phyloP scores from a whole-genome alignment of 2,113 vertebrate species.

The Daphoenositta chrysoptera region DNA sequence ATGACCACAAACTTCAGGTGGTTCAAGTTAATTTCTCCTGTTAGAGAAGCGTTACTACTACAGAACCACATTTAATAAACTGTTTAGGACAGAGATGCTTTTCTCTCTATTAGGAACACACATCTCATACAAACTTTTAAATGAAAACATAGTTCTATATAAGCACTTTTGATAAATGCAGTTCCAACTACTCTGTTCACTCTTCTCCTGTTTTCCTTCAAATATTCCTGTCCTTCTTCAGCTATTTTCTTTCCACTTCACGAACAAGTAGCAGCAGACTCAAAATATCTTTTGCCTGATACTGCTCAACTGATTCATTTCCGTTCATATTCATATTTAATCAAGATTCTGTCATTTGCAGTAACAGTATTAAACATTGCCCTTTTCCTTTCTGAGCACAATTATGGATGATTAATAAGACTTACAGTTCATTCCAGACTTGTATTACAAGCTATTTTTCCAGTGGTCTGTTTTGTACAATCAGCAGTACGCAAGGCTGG shows the following conservation, averaged over 20 bases:
- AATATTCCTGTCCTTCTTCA: not conserved
- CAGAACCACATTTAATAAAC: not conserved
- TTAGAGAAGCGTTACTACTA: not conserved
- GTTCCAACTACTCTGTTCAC: not conserved
- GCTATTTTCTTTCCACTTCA: not conserved
- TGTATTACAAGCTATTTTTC: slow-evolving; percentile 7
- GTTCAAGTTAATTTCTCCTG: not conserved
- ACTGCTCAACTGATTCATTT: not conserved
- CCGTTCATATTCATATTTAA: slow-evolving; percentile 21
- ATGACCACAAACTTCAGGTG: not conserved
- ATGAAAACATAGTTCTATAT: not conserved
- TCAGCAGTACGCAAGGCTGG: not conserved
- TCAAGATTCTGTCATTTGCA: slow-evolving; percentile 1
- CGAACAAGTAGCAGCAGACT: not conserved
- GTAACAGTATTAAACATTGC: not conserved
- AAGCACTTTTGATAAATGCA: not conserved
- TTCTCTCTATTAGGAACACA: not conserved
- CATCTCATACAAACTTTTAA: accelerated
- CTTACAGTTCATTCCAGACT: not conserved
- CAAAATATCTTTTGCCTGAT: not conserved
- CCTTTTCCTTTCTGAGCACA: slow-evolving; percentile 3
- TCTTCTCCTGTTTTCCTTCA: not conserved
- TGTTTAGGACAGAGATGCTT: not conserved
- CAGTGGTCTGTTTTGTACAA: not conserved
- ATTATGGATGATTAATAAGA: slow-evolving; percentile 30